These are phyloP conservation scores for Aphaenogaster floridana DNA, from an alignment of 1,140 invertebrate species.

Conservation along the genomic window DNA sequence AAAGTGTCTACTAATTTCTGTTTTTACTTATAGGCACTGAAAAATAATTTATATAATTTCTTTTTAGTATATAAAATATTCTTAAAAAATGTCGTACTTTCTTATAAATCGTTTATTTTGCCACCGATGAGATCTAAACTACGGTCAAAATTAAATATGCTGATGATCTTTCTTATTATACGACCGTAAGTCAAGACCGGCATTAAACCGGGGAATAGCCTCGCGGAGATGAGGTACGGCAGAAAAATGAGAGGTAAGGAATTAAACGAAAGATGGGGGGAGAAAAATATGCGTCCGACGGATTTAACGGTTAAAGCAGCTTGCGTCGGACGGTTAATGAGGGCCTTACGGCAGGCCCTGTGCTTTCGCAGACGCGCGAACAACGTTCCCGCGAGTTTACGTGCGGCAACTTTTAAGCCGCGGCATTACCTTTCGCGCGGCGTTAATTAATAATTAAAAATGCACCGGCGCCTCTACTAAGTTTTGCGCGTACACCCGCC, in stretches of 20 bases:
- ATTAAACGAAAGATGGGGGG: not conserved
- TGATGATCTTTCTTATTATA: not conserved
- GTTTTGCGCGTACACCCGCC: slow-evolving; percentile 29
- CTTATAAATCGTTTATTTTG: not conserved
- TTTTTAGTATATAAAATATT: not conserved
- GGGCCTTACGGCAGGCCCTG: slow-evolving; percentile 26
- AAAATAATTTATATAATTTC: not conserved
- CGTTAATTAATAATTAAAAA: slow-evolving; percentile 76
- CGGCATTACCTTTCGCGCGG: slow-evolving; percentile 55
- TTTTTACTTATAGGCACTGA: not conserved
- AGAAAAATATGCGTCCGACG: slow-evolving; percentile 22
- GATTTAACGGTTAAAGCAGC: slow-evolving; percentile 37
- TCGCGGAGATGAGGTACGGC: not conserved
- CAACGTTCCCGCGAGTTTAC: slow-evolving; percentile 48
- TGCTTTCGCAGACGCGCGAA: slow-evolving; percentile 4
- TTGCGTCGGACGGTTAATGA: slow-evolving; percentile 52
- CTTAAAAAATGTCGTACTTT: not conserved
- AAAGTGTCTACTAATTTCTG: not conserved
- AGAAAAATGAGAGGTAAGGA: not conserved
- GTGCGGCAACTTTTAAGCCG: slow-evolving; percentile 65
- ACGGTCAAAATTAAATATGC: slow-evolving; percentile 8
- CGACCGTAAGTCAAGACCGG: not conserved
- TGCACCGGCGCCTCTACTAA: slow-evolving; percentile 46
- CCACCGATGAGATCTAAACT: not conserved
- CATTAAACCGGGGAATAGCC: slow-evolving; percentile 3